Evolutionary conservation across 2,797 vertebrate species (phyloP).

Genomic region (Chiloscyllium punctatum): DNA sequence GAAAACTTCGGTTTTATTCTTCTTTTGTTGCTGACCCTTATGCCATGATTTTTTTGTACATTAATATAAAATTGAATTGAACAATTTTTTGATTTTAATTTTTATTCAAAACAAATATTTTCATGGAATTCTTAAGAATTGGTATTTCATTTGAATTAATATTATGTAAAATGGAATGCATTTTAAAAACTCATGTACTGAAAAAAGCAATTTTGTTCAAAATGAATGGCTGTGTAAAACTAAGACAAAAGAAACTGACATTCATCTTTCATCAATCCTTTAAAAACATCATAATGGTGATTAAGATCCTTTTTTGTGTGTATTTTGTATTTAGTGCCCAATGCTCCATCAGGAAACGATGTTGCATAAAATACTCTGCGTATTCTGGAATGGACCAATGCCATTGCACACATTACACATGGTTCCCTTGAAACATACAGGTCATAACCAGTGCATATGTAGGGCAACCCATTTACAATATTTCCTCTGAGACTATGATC

Average conservation of each 20-base stretch:
- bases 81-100: no score
- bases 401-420: conserved; percentile 83
- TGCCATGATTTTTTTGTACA: background rate
- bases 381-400: conserved; percentile 76
- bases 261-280: conserved; percentile 60
- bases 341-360: conserved; percentile 59
- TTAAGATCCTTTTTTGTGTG: conserved; percentile 71
- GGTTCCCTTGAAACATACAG: conserved; percentile 81
- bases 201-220: background rate
- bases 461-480: conserved; percentile 49
- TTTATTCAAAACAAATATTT: background rate
- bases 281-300: conserved; percentile 76
- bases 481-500: conserved; percentile 22
- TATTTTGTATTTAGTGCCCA: conserved; percentile 71
- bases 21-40: background rate
- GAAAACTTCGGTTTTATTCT: background rate
- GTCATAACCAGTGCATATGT: conserved; percentile 80
- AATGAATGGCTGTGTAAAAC: no score
- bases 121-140: background rate
- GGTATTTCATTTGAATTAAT: background rate
- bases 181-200: background rate
- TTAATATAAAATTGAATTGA: background rate
- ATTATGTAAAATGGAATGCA: background rate
- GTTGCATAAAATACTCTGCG: conserved; percentile 74
- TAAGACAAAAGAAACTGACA: conserved; percentile 55